Conservation (phyloP, 2,797 vertebrate species). For the Babyrousa celebensis region DNA sequence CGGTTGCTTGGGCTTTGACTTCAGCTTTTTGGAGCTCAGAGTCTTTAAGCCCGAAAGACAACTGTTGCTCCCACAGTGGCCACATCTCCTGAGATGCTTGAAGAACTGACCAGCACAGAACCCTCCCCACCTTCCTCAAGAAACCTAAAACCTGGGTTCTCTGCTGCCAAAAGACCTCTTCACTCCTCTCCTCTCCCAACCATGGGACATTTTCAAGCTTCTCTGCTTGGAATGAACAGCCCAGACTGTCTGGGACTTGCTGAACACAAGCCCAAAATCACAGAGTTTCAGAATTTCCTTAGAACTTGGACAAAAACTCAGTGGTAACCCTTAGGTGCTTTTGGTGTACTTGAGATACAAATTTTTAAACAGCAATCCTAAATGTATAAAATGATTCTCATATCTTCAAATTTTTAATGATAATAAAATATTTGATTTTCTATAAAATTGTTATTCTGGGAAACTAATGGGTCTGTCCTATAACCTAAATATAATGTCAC, state of each 20-base stretch:
- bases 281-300: constrained; percentile 36
- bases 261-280: constrained; percentile 20
- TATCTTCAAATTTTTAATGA: constrained; percentile 64
- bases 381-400: constrained; percentile 61
- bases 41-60: neutral
- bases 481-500: constrained; percentile 34
- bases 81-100: constrained; percentile 13
- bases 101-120: neutral
- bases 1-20: constrained; percentile 2
- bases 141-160: neutral
- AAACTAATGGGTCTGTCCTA: constrained; percentile 29
- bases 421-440: constrained; percentile 82
- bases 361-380: constrained; percentile 67
- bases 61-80: neutral
- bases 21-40: neutral
- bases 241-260: neutral
- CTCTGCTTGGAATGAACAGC: constrained; percentile 35
- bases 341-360: constrained; percentile 52
- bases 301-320: constrained; percentile 59
- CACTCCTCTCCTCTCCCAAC: neutral
- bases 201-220: constrained; percentile 1
- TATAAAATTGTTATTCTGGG: constrained; percentile 66
- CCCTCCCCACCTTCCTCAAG: neutral
- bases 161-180: neutral
- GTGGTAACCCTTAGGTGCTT: constrained; percentile 60